Conservation (phyloP, 2,797 vertebrate genomes). For the Florisuga fusca region DNA sequence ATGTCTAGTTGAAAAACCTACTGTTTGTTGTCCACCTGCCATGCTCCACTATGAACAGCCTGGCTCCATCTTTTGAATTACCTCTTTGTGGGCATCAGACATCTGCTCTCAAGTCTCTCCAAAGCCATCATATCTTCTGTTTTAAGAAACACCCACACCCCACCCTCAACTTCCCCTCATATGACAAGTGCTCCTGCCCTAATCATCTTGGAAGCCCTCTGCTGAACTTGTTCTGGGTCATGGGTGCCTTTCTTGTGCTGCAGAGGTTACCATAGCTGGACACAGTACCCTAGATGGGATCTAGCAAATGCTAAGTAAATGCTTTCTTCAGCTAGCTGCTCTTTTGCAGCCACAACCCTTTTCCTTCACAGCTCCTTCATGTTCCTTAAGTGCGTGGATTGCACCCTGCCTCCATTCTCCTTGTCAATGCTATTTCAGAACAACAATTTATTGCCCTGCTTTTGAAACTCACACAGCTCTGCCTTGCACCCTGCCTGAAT, state of each 20-base stretch:
- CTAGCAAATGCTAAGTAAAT: not conserved
- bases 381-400: not conserved
- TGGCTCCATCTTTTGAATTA: not conserved
- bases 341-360: not conserved
- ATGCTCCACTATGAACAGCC: not conserved
- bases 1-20: not conserved
- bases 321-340: not conserved
- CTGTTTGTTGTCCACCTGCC: not conserved
- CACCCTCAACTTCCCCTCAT: not conserved
- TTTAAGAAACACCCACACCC: not conserved
- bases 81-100: not conserved
- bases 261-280: not conserved
- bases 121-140: not conserved
- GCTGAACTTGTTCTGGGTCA: not conserved
- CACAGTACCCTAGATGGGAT: not conserved
- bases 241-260: rapidly evolving
- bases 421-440: not conserved
- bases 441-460: not conserved
- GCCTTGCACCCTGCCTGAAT: not conserved
- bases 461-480: not conserved
- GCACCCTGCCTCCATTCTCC: not conserved
- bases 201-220: not conserved
- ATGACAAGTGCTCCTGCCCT: not conserved
- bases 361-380: not conserved
- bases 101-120: not conserved